Percentiles rank a stretch among this genome's conserved stretches.
These are phyloP conservation scores for Myiopsitta monachus DNA, from an alignment of 2,113 vertebrate species.

Conservation along the genomic window DNA sequence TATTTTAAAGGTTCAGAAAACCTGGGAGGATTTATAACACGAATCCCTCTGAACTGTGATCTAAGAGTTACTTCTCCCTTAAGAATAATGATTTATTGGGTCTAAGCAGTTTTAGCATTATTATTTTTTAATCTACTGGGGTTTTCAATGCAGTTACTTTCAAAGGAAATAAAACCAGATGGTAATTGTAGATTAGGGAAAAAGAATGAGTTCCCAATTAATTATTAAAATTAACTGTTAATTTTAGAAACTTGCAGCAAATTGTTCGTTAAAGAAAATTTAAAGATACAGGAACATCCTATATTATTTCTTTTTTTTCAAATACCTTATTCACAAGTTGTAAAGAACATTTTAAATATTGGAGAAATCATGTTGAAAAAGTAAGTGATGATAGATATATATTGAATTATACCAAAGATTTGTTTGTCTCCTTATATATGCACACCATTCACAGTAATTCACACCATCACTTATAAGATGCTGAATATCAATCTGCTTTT, in stretches of 20 bases:
- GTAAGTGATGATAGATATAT: not conserved
- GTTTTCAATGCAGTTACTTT: not conserved
- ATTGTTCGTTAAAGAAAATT: not conserved
- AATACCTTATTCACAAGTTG: not conserved
- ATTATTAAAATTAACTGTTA: conserved; percentile 51
- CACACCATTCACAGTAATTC: not conserved
- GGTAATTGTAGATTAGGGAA: conserved; percentile 41
- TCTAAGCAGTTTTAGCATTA: conserved; percentile 19
- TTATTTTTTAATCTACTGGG: conserved; percentile 46
- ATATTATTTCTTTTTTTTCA: not conserved
- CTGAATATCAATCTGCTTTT: not conserved
- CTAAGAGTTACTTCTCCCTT: conserved; percentile 11
- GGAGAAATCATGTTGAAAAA: not conserved
- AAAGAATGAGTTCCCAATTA: conserved; percentile 33
- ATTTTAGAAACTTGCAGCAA: conserved; percentile 42
- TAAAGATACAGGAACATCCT: not conserved
- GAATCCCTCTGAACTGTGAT: conserved; percentile 24
- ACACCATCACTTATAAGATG: not conserved
- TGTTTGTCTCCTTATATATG: not conserved
- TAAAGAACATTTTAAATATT: not conserved
- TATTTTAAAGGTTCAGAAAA: conserved; percentile 26
- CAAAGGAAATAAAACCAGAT: conserved; percentile 56
- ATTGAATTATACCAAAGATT: not conserved
- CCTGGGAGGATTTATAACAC: not conserved
- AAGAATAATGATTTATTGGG: conserved; percentile 13